phyloP scores from a whole-genome alignment of 2,888 invertebrate genomes.

The Drosophila recens region DNA sequence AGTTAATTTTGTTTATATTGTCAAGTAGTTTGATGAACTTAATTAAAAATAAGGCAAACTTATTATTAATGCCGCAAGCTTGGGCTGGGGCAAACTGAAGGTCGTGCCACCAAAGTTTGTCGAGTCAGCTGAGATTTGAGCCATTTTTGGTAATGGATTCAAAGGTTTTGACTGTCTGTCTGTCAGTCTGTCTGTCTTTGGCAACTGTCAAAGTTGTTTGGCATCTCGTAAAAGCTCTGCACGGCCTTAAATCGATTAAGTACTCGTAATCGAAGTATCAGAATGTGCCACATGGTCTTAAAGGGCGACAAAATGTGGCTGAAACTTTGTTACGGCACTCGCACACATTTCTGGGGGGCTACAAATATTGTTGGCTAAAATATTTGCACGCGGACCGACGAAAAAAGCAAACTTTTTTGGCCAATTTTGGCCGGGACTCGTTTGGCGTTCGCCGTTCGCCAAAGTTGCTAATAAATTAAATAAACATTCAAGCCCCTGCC shows the following conservation, averaged over 20 bases:
- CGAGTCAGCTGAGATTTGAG: slow-evolving; percentile 42
- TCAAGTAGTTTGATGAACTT: slow-evolving; percentile 77
- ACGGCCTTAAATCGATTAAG: slow-evolving; percentile 61
- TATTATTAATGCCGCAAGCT: slow-evolving; percentile 69
- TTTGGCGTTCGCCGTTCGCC: slow-evolving; percentile 30
- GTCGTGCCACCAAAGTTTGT: slow-evolving; percentile 59
- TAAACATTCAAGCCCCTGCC: slow-evolving; percentile 52
- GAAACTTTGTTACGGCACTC: slow-evolving; percentile 15
- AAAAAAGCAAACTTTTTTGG: slow-evolving; percentile 50
- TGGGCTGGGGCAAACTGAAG: slow-evolving; percentile 18
- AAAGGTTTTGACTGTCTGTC: slow-evolving; percentile 17
- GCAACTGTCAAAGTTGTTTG: slow-evolving; percentile 57
- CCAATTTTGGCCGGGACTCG: slow-evolving; percentile 53
- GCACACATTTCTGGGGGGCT: slow-evolving; percentile 20
- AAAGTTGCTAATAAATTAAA: slow-evolving; percentile 73
- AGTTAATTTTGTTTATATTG: slow-evolving; percentile 75
- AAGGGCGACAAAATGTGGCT: slow-evolving; percentile 57
- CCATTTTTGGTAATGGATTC: slow-evolving; percentile 28
- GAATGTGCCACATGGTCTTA: slow-evolving; percentile 38
- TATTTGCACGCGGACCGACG: slow-evolving; percentile 41
- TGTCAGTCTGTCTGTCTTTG: slow-evolving; percentile 23
- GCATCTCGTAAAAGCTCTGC: slow-evolving; percentile 29
- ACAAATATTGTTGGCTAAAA: slow-evolving; percentile 65
- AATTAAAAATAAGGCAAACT: slow-evolving; percentile 77
- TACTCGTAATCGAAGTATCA: slow-evolving; percentile 57